These are phyloP conservation scores for Parascotia fuliginaria DNA, from an alignment of 2,888 invertebrate genomes.

Conservation along the genomic window DNA sequence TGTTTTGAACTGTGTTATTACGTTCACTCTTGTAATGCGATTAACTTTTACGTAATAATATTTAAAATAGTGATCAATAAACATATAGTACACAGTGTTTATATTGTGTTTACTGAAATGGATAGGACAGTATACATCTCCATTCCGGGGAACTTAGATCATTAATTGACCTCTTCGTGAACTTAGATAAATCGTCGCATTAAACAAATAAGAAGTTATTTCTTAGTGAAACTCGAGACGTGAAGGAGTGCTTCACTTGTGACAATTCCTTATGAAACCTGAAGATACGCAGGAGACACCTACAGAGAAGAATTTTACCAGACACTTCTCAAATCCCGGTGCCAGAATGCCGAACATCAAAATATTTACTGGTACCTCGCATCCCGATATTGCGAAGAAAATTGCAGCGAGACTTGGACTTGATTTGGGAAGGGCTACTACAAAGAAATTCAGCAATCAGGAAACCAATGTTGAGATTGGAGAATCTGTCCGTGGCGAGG, in stretches of 20 bases:
- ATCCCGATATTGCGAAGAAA: slow-evolving; percentile 97
- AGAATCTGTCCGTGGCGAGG: slow-evolving; percentile 96
- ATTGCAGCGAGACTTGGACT: slow-evolving; percentile 97
- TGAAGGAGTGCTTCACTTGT: slow-evolving; percentile 54
- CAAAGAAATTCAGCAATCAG: slow-evolving; percentile 99
- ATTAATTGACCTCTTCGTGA: slow-evolving; percentile 71
- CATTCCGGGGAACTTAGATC: slow-evolving; percentile 63
- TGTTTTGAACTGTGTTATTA: slow-evolving; percentile 23
- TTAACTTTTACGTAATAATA: slow-evolving; percentile 28
- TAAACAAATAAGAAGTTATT: slow-evolving; percentile 64
- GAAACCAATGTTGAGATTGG: slow-evolving; percentile 98
- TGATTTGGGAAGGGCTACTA: slow-evolving; percentile 97
- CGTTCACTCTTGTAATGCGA: slow-evolving; percentile 21
- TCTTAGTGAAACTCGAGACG: slow-evolving; percentile 47
- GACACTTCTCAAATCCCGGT: slow-evolving; percentile 54
- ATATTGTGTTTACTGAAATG: slow-evolving; percentile 40
- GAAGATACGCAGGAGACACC: slow-evolving; percentile 50
- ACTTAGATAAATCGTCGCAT: slow-evolving; percentile 69
- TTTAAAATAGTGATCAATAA: slow-evolving; percentile 25
- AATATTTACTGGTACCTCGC: slow-evolving; percentile 99
- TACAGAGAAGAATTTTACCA: slow-evolving; percentile 31
- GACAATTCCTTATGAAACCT: slow-evolving; percentile 66
- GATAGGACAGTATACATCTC: slow-evolving; percentile 56
- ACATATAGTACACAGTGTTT: slow-evolving; percentile 33
- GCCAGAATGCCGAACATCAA: slow-evolving; percentile 99